Conservation (phyloP, 2,113 vertebrate species). For the Pseudois nayaur region DNA sequence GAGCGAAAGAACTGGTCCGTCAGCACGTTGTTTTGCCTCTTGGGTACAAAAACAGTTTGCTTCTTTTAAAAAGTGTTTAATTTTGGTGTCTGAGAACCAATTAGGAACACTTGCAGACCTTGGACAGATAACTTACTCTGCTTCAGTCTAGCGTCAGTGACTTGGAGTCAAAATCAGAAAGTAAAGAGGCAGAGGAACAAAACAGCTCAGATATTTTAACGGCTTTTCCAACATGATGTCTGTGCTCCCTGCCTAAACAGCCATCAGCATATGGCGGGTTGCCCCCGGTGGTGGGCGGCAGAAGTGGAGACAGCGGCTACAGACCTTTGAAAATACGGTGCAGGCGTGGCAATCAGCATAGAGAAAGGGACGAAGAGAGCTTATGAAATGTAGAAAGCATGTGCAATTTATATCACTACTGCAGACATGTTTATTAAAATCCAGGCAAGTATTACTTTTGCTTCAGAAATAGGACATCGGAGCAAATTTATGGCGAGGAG, state of each 20-base stretch:
- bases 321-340: not conserved
- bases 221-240: not conserved
- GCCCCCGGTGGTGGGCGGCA: not conserved
- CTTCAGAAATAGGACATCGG: conserved; percentile 7
- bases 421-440: conserved; percentile 42
- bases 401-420: not conserved
- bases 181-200: not conserved
- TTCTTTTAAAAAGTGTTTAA: not conserved
- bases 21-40: not conserved
- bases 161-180: not conserved
- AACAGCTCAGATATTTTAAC: not conserved
- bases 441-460: conserved; percentile 2
- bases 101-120: not conserved
- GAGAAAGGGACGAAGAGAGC: not conserved
- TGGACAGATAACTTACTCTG: not conserved
- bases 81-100: conserved; percentile 16
- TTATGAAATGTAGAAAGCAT: not conserved
- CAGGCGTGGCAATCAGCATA: not conserved
- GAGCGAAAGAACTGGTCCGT: not conserved
- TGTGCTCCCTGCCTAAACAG: not conserved
- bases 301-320: not conserved
- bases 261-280: not conserved
- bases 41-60: not conserved
- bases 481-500: conserved; percentile 13
- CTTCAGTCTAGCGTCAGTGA: not conserved